Evolutionary conservation across 2,797 vertebrate genomes (phyloP), one percentile per base, ranked within the genome.

Genomic region (Alca torda): DNA sequence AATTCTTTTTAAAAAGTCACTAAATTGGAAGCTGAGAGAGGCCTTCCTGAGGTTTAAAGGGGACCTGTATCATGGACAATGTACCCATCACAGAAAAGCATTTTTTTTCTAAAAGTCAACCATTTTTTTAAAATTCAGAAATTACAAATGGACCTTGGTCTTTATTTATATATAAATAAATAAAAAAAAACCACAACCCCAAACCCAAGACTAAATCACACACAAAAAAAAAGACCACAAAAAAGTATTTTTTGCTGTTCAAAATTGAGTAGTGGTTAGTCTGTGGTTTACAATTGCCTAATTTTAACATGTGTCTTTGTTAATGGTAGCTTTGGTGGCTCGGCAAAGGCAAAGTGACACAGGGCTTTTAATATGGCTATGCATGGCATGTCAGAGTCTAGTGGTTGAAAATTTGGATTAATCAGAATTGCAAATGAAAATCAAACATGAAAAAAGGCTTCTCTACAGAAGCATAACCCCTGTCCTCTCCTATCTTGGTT

Each of bases 1-100:
- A 97, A 95, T 94, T 96, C 84, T 84, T 93, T 95, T 84, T 64
- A 69, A 97, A 96, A 96, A 88, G 45, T 89, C 46, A 92, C 48
- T 72, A 72, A 95, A 91, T 31, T 90, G 80, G 61, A 95, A 93
- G 68, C 24, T 87, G 45, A 78, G 28, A 80, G 75, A 77, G 73
- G 72, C 69, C 50, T 87, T 96, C 33, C 63, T 60, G 81, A 91
- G 51, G 13, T 93, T 95, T 94, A 77, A 79, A 60, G 54, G 50
- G 68, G 33, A 54, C 31, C 10, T 86, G n/a, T 39, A 17, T 70
- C 23, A 63, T 43, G 17, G 39, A 56, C 13, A 41, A 25, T 45
- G n/a, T 16, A 35, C 6, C 39, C 1, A 28, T 28, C 15, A 59
- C 17, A 61, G 41, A 70, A 87, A 75, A 73, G 8, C 5, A n/a